Evolutionary conservation across 2,888 invertebrate species (phyloP), one percentile per base, ranked within the genome.

Genomic region (Xestia sexstrigata): DNA sequence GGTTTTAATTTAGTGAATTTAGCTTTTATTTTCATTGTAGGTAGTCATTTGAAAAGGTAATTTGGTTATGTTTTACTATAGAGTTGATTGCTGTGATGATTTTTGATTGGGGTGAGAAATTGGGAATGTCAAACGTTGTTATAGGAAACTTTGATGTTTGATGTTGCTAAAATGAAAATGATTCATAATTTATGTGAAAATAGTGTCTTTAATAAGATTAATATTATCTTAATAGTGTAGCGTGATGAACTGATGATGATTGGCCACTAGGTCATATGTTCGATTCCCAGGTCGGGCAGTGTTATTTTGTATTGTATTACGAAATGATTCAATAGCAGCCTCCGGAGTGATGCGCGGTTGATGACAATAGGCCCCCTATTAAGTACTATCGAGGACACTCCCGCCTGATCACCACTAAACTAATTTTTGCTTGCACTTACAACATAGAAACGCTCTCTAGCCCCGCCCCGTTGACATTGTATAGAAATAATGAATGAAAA

Each of bases 21-120:
- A 47, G 77, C 80, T 77, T 82, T 82, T 74, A 87, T 78, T 86
- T 81, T 79, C 81, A 73, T 76, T 76, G 60, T 67, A 58, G 73
- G 60, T 67, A 58, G 73, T 75, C 68, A 70, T 85, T 85, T 77
- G 76, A 68, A 62, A 60, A 73, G 70, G 52, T 85, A 87, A 85
- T 87, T 78, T 76, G 35, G 72, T 83, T 81, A 85, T 11, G 42
- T 77, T 69, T 55, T 66, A 78, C 78, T 79, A 66, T 62, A 20
- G 47, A 63, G 62, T 73, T 84, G 67, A 85, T 83, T 85, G 67
- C 74, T 62, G 67, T 87, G 75, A 83, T 78, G 70, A 9, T 58
- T 70, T 70, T 60, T 84, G 73, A 68, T 75, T 76, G 67, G 70
- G 74, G 85, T 73, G 68, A 71, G 63, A 62, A 67, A 71, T 65